Evolutionary conservation across 2,113 vertebrate genomes (phyloP).

Genomic region (Pluvialis apricaria): DNA sequence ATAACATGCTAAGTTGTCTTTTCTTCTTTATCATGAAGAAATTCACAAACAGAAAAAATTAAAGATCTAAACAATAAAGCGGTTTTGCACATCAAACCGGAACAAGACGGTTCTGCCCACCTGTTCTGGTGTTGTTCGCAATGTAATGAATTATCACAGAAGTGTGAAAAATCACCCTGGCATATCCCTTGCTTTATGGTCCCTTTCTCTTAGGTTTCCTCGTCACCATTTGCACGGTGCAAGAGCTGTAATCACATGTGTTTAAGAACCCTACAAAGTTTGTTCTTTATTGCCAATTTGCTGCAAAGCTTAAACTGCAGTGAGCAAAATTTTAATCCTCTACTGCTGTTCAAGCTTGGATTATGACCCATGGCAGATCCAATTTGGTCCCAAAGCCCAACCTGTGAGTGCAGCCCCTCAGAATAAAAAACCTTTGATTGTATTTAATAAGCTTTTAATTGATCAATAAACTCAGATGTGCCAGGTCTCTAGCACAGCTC

Average conservation of each 20-base stretch:
- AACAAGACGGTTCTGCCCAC: background rate
- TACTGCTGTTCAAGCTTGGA: background rate
- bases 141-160: background rate
- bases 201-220: background rate
- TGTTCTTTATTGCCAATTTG: background rate
- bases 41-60: background rate
- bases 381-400: background rate
- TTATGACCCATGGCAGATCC: background rate
- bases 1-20: background rate
- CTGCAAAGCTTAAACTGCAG: background rate
- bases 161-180: background rate
- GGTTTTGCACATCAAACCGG: background rate
- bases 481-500: background rate
- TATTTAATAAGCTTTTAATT: background rate
- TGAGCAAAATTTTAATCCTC: background rate
- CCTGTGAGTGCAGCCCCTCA: background rate
- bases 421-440: background rate
- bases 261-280: background rate
- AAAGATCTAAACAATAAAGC: background rate
- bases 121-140: background rate
- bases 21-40: background rate
- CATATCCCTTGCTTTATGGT: background rate
- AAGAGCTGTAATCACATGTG: accelerated
- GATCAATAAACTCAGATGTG: accelerated
- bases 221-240: background rate